Percentiles rank a stretch among this genome's conserved stretches.
Evolutionary conservation across 1,140 invertebrate species (phyloP).

Genomic region (Orussus abietinus): DNA sequence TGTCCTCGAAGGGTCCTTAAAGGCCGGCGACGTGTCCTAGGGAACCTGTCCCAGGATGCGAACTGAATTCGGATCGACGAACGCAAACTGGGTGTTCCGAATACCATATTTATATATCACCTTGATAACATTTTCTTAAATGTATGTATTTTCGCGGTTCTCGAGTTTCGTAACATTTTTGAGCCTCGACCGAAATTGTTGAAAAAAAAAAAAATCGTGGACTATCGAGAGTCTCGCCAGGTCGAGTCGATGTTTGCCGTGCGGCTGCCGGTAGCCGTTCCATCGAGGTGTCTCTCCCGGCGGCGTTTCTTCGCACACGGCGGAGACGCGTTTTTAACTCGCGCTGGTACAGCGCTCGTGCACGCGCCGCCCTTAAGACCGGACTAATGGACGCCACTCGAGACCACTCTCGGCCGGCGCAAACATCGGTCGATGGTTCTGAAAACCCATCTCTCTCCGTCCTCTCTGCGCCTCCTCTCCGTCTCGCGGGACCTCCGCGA

Average conservation of each 20-base stretch:
- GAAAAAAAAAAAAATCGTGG: not conserved
- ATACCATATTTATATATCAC: no score
- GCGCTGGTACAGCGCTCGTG: slow-evolving; percentile 1
- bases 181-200: no score
- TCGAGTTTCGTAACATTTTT: no score
- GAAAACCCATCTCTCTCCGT: slow-evolving; percentile 47
- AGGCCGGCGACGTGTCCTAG: not conserved
- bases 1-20: slow-evolving; percentile 1
- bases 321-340: no score
- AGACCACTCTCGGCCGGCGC: slow-evolving; percentile 48
- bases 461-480: slow-evolving; percentile 24
- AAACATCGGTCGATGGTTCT: slow-evolving; percentile 49
- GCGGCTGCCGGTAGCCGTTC: slow-evolving; percentile 44
- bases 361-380: slow-evolving; percentile 31
- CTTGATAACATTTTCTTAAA: no score
- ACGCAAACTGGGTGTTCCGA: no score
- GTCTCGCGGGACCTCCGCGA: no score
- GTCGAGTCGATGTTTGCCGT: slow-evolving; percentile 38
- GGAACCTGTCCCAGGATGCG: slow-evolving; percentile 1
- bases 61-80: slow-evolving; percentile 4
- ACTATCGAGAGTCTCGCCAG: no score
- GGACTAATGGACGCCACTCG: slow-evolving; percentile 50
- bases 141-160: no score
- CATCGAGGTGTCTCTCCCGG: slow-evolving; percentile 47
- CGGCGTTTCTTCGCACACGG: slow-evolving; percentile 48